phyloP scores from a whole-genome alignment of 2,888 invertebrate species.

The Cosmorhoe ocellata region DNA sequence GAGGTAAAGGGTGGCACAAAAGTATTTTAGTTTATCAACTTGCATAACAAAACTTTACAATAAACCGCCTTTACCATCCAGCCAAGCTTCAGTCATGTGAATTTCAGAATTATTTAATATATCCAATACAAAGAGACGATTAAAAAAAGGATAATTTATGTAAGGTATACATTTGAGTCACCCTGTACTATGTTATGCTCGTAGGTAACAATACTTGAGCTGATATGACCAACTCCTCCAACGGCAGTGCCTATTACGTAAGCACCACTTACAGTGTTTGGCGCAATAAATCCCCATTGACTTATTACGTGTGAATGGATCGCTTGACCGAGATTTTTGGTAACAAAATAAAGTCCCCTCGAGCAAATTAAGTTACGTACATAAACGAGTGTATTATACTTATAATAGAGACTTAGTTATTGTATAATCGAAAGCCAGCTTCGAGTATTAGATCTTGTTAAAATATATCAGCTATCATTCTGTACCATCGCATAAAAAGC shows the following conservation, averaged over 20 bases:
- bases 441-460: too few species aligned
- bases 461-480: too few species aligned
- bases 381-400: constrained; percentile 13
- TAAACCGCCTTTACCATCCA: too few species aligned
- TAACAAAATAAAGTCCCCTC: constrained; percentile 18
- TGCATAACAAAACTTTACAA: too few species aligned
- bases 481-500: too few species aligned
- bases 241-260: constrained; percentile 17
- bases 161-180: neutral
- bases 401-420: too few species aligned
- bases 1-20: neutral
- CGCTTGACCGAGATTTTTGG: constrained; percentile 27
- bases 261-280: constrained; percentile 24
- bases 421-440: too few species aligned
- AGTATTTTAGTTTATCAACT: neutral
- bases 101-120: too few species aligned
- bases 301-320: constrained; percentile 22
- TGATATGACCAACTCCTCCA: constrained; percentile 12
- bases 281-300: constrained; percentile 26
- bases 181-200: neutral
- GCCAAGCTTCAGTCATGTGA: too few species aligned
- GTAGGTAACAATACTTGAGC: neutral
- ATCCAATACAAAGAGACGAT: too few species aligned
- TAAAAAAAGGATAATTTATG: too few species aligned
- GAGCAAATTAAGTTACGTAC: constrained; percentile 15